Conservation (phyloP, 2,797 vertebrate genomes). For the Aphelocoma californica region DNA sequence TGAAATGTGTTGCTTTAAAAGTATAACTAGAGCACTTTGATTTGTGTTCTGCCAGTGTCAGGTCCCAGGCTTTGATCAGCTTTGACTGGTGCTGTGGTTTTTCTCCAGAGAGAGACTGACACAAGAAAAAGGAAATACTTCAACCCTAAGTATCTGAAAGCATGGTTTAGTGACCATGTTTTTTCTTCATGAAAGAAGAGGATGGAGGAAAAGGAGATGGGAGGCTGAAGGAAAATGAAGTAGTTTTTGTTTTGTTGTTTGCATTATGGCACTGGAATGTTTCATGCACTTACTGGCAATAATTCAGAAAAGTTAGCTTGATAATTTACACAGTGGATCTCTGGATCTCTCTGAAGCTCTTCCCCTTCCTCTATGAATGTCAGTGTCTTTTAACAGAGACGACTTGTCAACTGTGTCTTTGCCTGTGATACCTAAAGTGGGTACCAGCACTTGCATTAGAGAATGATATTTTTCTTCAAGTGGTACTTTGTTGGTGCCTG, state of each 20-base stretch:
- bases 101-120: background rate
- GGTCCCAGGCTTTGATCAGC: background rate
- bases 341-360: background rate
- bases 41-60: background rate
- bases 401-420: background rate
- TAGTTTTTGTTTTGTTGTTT: background rate
- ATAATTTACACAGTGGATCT: background rate
- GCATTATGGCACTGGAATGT: background rate
- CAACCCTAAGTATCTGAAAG: background rate
- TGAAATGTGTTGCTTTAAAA: background rate
- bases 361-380: background rate
- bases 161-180: background rate
- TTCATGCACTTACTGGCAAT: background rate
- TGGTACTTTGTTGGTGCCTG: background rate
- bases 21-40: background rate
- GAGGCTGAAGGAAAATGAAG: background rate
- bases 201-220: background rate
- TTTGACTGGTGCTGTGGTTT: background rate
- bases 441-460: background rate
- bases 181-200: background rate
- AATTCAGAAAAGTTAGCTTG: background rate
- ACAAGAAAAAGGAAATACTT: background rate
- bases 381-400: background rate
- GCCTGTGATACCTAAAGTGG: background rate
- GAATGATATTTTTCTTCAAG: background rate